phyloP scores from a whole-genome alignment of 2,797 vertebrate genomes.

The Gadopsis marmoratus region DNA sequence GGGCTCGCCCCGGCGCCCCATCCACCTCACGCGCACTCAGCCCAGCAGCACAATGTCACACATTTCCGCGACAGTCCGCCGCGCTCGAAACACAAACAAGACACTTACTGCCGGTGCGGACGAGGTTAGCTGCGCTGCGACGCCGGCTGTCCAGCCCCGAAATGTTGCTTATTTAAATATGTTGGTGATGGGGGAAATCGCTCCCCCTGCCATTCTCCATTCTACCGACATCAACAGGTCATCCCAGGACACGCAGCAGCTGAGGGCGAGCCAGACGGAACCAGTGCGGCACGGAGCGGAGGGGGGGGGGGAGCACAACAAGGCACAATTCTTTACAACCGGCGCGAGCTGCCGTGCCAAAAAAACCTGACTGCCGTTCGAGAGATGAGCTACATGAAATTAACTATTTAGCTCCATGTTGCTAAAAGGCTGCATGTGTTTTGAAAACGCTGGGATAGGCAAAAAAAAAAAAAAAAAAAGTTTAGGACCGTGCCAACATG shows the following conservation, averaged over 20 bases:
- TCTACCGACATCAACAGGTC: constrained; percentile 90
- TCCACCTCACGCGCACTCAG: constrained; percentile 67
- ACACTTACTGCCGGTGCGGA: constrained; percentile 76
- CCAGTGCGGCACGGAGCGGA: constrained; percentile 81
- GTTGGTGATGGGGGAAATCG: constrained; percentile 80
- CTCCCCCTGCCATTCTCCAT: constrained; percentile 85
- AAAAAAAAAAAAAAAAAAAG: constrained; percentile 49
- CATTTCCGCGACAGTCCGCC: constrained; percentile 62
- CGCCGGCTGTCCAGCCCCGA: constrained; percentile 64
- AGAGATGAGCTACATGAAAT: constrained; percentile 11
- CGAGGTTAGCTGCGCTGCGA: constrained; percentile 63
- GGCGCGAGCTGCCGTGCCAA: constrained; percentile 55
- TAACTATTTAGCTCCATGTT: constrained; percentile 5
- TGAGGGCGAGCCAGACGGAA: constrained; percentile 88
- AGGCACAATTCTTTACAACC: constrained; percentile 76
- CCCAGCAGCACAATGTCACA: constrained; percentile 54
- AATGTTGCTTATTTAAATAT: constrained; percentile 80
- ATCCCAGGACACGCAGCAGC: constrained; percentile 89
- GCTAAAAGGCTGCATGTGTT: neutral
- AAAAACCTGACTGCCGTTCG: constrained; percentile 32
- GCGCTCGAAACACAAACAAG: constrained; percentile 31
- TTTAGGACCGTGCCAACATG: constrained; percentile 72
- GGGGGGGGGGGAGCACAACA: constrained; percentile 73
- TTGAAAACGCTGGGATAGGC: neutral
- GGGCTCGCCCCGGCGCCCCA: constrained; percentile 76